Conservation (phyloP, 2,113 vertebrate species). For the Lates calcarifer region DNA sequence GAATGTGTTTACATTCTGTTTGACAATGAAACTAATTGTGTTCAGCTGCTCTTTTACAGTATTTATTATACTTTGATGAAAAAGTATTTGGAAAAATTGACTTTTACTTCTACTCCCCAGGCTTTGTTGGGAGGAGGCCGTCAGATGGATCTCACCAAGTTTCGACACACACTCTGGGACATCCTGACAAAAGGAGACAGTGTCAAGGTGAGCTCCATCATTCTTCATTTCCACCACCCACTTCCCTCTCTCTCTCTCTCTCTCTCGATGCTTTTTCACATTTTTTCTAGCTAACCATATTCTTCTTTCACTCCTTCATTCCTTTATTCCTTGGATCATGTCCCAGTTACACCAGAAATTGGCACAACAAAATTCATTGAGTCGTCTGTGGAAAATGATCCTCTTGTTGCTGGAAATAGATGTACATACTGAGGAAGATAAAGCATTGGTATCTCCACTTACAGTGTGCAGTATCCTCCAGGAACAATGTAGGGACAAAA, state of each 20-base stretch:
- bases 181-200: conserved; percentile 61
- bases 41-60: background rate
- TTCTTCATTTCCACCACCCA: conserved; percentile 4
- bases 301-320: background rate
- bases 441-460: conserved; percentile 6
- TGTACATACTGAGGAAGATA: background rate
- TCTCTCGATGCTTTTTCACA: background rate
- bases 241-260: background rate
- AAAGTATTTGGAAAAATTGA: background rate
- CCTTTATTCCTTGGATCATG: background rate
- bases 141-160: conserved; percentile 68
- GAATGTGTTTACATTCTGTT: background rate
- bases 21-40: background rate
- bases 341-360: background rate
- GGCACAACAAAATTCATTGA: background rate
- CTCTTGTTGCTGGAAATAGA: background rate
- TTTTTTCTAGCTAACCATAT: background rate
- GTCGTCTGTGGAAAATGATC: background rate
- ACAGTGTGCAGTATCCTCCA: conserved; percentile 5
- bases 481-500: conserved; percentile 9
- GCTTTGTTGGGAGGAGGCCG: conserved; percentile 70
- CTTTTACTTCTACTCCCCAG: conserved; percentile 39
- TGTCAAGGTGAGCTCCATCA: conserved; percentile 68
- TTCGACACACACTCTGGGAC: conserved; percentile 76
- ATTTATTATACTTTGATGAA: background rate